These are phyloP conservation scores for Pachymerium ferrugineum DNA, from an alignment of 2,888 invertebrate genomes.

Conservation along the genomic window DNA sequence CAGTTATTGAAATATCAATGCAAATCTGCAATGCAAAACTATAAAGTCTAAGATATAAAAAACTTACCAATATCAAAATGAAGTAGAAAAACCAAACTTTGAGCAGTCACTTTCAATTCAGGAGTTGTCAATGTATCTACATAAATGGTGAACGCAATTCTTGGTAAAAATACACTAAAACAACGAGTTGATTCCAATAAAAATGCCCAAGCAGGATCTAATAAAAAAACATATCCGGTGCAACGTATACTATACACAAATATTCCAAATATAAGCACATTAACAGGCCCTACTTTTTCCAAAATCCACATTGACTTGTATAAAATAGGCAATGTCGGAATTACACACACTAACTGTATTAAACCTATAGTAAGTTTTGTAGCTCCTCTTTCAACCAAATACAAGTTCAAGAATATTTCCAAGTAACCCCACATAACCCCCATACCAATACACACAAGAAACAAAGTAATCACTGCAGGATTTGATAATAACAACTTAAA, in stretches of 20 bases:
- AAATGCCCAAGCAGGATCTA: slow-evolving; percentile 33
- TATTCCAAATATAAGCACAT: slow-evolving; percentile 75
- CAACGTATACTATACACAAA: slow-evolving; percentile 71
- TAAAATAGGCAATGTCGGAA: slow-evolving; percentile 64
- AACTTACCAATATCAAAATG: slow-evolving; percentile 32
- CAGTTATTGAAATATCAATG: too few relatives aligned
- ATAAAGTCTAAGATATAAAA: too few relatives aligned
- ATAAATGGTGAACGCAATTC: slow-evolving; percentile 1
- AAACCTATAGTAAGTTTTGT: slow-evolving; percentile 59
- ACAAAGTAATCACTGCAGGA: slow-evolving; percentile 72
- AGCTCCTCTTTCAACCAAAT: slow-evolving; percentile 56
- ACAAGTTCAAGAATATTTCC: slow-evolving; percentile 63
- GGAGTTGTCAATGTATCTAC: background rate
- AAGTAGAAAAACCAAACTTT: slow-evolving; percentile 16
- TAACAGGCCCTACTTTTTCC: slow-evolving; percentile 75
- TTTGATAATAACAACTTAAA: slow-evolving; percentile 61
- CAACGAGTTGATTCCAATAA: slow-evolving; percentile 33
- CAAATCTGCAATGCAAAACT: too few relatives aligned
- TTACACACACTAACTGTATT: slow-evolving; percentile 61
- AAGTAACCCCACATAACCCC: slow-evolving; percentile 87
- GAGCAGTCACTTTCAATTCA: slow-evolving; percentile 27
- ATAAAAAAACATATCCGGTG: slow-evolving; percentile 41
- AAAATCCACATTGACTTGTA: slow-evolving; percentile 75
- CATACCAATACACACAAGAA: slow-evolving; percentile 71
- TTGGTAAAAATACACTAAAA: slow-evolving; percentile 29